Evolutionary conservation across 1,140 invertebrate genomes (phyloP), one percentile per base, ranked within the genome.

Genomic region (Dendrolimus punctatus): DNA sequence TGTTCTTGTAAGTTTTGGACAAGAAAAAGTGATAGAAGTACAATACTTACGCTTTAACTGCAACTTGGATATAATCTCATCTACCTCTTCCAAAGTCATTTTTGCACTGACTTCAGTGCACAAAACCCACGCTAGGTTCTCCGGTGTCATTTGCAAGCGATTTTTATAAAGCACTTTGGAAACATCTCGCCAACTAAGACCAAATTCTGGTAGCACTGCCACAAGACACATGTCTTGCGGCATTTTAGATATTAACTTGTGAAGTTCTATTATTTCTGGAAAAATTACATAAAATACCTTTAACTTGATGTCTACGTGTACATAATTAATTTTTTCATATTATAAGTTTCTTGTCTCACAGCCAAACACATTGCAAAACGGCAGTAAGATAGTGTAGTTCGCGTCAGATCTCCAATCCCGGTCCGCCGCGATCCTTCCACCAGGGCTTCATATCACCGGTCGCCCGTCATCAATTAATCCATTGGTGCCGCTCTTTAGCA

Each of bases 181-280:
- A 0, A 85, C 60, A 4, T 81, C 73, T 2, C 57, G 40, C 81
- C 81, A 85, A 7, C 55, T 50, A 0, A 85, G 53, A 8, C 76
- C 78, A 8, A 82, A 71, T 43, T 82, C 77, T 2, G 79, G 70
- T 0, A 79, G 45, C 0, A 70, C 71, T 0, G 54, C 45, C 6
- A 59, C 53, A 49, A 68, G 77, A 46, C 65, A 77, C 1, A 73
- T 51, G 23, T 71, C 57, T 0, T 80, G 43, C 0, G 76, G 61
- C 72, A 82, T 76, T 43, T 66, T 75, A 7, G 62, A 68, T 45
- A 85, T 68, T 2, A 79, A 63, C 0, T 23, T 55, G 47, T 75
- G 62, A 2, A 85, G 62, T 46, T 84, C 78, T 3, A 44, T 48
- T 45, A 84, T 42, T 51, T 73, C 80, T 84, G 73, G 5, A 76